phyloP scores from a whole-genome alignment of 2,797 vertebrate species.

The Vultur gryphus region DNA sequence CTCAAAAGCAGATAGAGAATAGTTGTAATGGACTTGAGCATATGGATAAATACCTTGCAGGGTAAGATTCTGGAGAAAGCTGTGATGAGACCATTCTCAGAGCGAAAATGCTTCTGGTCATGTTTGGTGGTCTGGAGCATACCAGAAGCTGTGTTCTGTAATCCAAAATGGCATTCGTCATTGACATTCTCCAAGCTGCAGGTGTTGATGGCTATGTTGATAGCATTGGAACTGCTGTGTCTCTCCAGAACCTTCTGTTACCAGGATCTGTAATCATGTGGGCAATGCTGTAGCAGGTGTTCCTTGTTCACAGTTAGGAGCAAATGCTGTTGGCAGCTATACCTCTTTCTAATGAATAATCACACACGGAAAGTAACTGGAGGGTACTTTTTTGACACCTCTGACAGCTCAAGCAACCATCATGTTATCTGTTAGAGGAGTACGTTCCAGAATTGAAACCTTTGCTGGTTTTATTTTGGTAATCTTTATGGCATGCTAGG shows the following conservation, averaged over 20 bases:
- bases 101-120: background rate
- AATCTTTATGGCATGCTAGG: background rate
- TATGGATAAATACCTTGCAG: background rate
- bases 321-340: background rate
- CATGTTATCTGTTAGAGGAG: background rate
- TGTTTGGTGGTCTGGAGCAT: background rate
- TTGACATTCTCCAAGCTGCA: background rate
- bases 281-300: background rate
- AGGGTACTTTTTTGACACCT: background rate
- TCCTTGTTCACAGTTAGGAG: background rate
- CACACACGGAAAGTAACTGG: background rate
- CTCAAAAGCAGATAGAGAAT: background rate
- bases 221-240: background rate
- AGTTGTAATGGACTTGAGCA: background rate
- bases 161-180: background rate
- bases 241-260: background rate
- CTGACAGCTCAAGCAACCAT: background rate
- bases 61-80: background rate
- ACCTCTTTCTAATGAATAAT: background rate
- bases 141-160: background rate
- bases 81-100: background rate
- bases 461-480: background rate
- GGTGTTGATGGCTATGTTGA: background rate
- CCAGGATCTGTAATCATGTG: rapidly evolving
- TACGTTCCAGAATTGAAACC: background rate